Evolutionary conservation across 2,113 vertebrate species (phyloP).

Genomic region (Pollachius pollachius): DNA sequence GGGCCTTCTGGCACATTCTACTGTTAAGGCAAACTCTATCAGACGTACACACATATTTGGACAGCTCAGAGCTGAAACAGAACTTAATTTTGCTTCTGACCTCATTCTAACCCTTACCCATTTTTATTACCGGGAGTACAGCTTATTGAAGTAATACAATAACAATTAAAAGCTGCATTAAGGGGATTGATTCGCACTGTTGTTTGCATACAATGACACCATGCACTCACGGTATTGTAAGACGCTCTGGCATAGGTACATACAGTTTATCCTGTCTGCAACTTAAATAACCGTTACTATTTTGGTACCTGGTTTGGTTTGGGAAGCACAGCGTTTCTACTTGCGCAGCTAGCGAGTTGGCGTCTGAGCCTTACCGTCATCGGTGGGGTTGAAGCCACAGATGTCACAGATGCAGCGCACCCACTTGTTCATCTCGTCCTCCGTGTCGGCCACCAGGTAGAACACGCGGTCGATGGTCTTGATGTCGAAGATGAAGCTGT

Average conservation of each 20-base stretch:
- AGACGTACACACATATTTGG: constrained; percentile 9
- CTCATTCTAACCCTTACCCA: not conserved
- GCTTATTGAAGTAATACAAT: no score
- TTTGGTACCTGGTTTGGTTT: no score
- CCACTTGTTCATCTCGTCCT: constrained; percentile 99
- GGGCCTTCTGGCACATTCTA: constrained; percentile 32
- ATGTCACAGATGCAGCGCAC: constrained; percentile 98
- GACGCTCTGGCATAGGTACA: not conserved
- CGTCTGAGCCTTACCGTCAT: constrained; percentile 81
- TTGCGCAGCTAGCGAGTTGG: no score
- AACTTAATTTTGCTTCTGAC: not conserved
- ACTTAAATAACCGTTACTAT: not conserved
- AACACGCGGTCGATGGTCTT: constrained; percentile 97
- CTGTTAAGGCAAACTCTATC: constrained; percentile 20
- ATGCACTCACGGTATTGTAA: no score
- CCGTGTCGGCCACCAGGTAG: constrained; percentile 97
- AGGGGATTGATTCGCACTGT: no score
- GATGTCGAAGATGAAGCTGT: constrained; percentile 99
- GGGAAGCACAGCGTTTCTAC: not conserved
- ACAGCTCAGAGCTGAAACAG: not conserved
- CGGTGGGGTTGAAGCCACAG: constrained; percentile 98
- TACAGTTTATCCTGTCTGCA: not conserved
- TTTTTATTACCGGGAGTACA: no score
- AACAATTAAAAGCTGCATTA: not conserved
- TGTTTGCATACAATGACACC: no score